These are phyloP conservation scores for Gobionotothen gibberifrons DNA, from an alignment of 2,797 vertebrate species.

Conservation along the genomic window DNA sequence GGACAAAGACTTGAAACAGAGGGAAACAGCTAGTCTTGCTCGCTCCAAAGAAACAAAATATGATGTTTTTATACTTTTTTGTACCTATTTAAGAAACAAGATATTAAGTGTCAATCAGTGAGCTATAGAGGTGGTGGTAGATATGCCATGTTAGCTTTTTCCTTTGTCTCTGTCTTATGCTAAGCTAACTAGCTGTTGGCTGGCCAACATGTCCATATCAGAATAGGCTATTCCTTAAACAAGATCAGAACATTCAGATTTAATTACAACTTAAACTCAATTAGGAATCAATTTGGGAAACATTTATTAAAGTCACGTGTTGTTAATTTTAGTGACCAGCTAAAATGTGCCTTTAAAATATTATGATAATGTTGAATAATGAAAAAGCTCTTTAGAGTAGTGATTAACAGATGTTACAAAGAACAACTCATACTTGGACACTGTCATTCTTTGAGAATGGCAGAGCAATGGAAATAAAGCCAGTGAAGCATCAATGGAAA, in stretches of 20 bases:
- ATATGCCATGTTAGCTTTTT: background rate
- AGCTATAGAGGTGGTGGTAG: background rate
- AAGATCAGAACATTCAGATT: background rate
- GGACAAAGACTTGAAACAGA: background rate
- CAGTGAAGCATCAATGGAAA: conserved; percentile 50
- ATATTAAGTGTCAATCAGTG: background rate
- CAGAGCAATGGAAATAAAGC: conserved; percentile 33
- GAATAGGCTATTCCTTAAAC: background rate
- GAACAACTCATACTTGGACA: conserved; percentile 28
- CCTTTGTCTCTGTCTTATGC: too few relatives aligned
- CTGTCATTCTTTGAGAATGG: conserved; percentile 18
- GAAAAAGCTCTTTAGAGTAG: conserved; percentile 20
- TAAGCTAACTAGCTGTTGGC: too few relatives aligned
- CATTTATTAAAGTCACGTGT: background rate
- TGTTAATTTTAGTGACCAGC: background rate
- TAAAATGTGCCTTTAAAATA: too few relatives aligned
- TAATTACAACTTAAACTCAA: background rate
- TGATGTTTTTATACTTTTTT: background rate
- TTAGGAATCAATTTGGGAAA: conserved; percentile 1
- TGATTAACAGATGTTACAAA: conserved; percentile 57
- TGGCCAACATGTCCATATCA: too few relatives aligned
- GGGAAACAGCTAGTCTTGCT: background rate
- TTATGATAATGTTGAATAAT: too few relatives aligned
- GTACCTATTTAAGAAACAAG: background rate
- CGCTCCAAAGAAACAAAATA: background rate